These are phyloP conservation scores for Muraenolepis orangiensis DNA, from an alignment of 2,797 vertebrate genomes.

Conservation along the genomic window DNA sequence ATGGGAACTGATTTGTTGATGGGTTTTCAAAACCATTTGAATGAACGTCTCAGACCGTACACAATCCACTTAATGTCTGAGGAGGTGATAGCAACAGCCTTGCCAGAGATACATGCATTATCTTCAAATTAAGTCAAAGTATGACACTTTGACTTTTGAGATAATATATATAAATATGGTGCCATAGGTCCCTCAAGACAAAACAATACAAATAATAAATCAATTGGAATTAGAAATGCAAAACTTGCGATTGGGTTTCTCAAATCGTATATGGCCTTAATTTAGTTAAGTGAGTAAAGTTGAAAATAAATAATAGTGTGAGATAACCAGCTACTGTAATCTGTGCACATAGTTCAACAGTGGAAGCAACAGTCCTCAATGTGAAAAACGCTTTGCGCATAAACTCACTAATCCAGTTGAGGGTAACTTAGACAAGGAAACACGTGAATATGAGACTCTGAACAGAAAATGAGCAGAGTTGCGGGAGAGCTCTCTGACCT, in stretches of 20 bases:
- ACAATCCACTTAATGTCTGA: not conserved
- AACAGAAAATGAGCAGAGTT: not conserved
- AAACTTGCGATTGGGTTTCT: not conserved
- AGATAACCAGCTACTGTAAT: not conserved
- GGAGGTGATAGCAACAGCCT: not conserved
- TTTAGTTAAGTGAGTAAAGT: not conserved
- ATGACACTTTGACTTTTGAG: not conserved
- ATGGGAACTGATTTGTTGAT: not conserved
- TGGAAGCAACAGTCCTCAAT: not conserved
- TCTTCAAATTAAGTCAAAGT: not conserved
- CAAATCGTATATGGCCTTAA: not conserved
- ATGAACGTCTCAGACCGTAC: not conserved
- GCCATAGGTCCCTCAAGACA: not conserved
- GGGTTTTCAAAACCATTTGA: not conserved
- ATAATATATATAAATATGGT: not conserved
- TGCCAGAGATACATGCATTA: not conserved
- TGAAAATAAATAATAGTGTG: not conserved
- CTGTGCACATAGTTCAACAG: not conserved
- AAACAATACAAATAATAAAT: not conserved
- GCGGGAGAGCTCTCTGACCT: slow-evolving; percentile 74
- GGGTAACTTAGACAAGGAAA: not conserved
- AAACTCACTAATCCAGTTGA: not conserved
- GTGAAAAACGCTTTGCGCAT: not conserved
- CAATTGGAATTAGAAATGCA: not conserved
- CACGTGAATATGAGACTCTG: no score